Base-by-base conservation (phyloP, 1,140 invertebrate genomes). In the Cherax quadricarinatus region DNA sequence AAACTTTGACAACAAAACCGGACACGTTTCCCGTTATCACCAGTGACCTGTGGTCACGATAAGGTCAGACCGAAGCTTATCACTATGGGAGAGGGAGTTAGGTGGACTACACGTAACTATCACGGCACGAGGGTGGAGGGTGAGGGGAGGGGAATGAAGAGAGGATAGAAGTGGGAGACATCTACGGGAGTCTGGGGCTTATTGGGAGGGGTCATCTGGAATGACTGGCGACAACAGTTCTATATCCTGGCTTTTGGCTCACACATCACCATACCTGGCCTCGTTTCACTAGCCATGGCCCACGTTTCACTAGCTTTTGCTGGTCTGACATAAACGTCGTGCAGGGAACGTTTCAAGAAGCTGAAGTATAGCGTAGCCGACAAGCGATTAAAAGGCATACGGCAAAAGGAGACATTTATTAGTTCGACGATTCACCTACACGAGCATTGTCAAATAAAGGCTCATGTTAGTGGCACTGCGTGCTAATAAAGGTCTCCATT, bases 221-320 rank as follows among this genome's bases (percentile, higher is more conserved):
- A 91, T 87, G 90, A 91, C 85, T 81, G 84, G 90, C 90, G 82
- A 86, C 78, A 91, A 70, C 78, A 73, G 75, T 78, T 78, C 84
- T 91, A 86, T 78, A 18, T 81, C 75, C 30, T 21, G 70, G 41
- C n/a, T 21, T 30, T 10, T 66, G 66, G 84, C 57, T 30, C 70
- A 75, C 24, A 49, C 9, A 78, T 57, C 53, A 16, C n/a, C n/a
- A 75, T 3, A 4, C 18, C 21, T 70, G 66, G 21, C 70, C 70
- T 30, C 12, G 0, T 30, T 24, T 75, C 24, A 75, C 70, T 24
- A 75, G 70, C 70, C 18, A 7, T 75, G 70, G 70, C 24, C 70
- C 70, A 24, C n/a, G 21, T 30, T 24, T 75, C n/a, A 75, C 24
- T 5, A 75, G n/a, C 6, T 30, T 24, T 24, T n/a, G 70, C n/a